Evolutionary conservation across 1,140 invertebrate genomes (phyloP).

Genomic region (Pseudomyrmex gracilis): DNA sequence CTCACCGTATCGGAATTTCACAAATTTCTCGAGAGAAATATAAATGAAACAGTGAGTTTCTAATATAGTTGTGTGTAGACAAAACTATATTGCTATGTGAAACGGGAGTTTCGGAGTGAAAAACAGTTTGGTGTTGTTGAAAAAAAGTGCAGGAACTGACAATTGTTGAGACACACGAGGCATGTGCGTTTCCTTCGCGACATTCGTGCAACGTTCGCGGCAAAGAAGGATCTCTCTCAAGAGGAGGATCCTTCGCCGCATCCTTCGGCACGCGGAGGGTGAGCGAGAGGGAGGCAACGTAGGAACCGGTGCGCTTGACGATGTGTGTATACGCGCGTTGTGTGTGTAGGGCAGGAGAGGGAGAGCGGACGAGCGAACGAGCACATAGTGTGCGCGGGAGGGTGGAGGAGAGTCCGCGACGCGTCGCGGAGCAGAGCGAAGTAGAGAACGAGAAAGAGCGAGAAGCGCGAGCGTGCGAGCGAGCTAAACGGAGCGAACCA

Average conservation of each 20-base stretch:
- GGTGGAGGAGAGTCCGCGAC: conserved; percentile 45
- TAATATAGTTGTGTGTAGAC: not conserved
- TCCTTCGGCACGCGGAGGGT: conserved; percentile 42
- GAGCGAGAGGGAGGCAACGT: conserved; percentile 17
- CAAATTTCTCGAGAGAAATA: too few relatives aligned
- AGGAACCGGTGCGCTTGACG: conserved; percentile 34
- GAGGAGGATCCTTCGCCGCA: conserved; percentile 24
- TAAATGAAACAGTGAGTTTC: conserved; percentile 87
- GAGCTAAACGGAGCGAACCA: conserved; percentile 59
- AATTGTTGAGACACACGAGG: too few relatives aligned
- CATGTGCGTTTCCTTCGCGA: not conserved
- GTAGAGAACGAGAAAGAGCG: conserved; percentile 31
- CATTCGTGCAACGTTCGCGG: not conserved
- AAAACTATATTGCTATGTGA: too few relatives aligned
- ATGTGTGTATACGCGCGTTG: not conserved
- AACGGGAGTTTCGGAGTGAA: too few relatives aligned
- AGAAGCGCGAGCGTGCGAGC: conserved; percentile 53
- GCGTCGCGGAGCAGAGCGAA: conserved; percentile 56
- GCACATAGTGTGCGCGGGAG: conserved; percentile 27
- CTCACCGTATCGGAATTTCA: too few relatives aligned
- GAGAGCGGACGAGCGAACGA: not conserved
- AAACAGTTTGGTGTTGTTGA: too few relatives aligned
- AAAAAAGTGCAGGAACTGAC: too few relatives aligned
- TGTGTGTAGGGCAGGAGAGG: not conserved
- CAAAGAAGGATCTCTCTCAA: not conserved